phyloP scores from a whole-genome alignment of 1,140 invertebrate species.

The Schmidtea mediterranea region DNA sequence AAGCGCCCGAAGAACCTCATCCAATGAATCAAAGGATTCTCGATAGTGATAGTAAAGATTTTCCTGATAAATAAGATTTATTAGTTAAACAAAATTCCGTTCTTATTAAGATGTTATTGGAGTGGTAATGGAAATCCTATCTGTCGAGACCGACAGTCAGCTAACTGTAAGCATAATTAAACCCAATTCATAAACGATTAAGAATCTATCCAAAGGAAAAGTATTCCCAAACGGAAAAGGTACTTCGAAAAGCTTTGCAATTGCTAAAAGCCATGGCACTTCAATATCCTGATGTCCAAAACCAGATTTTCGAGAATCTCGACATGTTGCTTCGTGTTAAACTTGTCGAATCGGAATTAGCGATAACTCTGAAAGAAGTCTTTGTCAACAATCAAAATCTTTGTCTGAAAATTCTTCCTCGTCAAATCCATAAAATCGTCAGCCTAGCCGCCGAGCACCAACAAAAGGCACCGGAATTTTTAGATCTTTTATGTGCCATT shows the following conservation, averaged over 20 bases:
- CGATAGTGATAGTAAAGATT: slow-evolving; percentile 20
- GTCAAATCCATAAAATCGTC: slow-evolving; percentile 10
- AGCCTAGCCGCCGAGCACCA: slow-evolving; percentile 6
- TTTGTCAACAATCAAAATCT: slow-evolving; percentile 9
- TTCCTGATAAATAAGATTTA: not conserved
- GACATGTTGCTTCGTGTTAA: slow-evolving; percentile 15
- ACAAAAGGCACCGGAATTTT: slow-evolving; percentile 10
- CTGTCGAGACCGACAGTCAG: slow-evolving; percentile 19
- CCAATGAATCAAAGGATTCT: slow-evolving; percentile 25
- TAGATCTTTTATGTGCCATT: slow-evolving; percentile 9
- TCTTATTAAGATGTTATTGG: slow-evolving; percentile 15
- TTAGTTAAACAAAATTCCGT: not conserved
- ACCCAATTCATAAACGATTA: not conserved
- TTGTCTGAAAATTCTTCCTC: slow-evolving; percentile 9
- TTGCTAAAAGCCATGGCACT: slow-evolving; percentile 15
- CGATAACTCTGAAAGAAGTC: slow-evolving; percentile 10
- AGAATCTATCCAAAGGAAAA: slow-evolving; percentile 9
- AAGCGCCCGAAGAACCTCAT: slow-evolving; percentile 16
- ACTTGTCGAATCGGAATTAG: slow-evolving; percentile 15
- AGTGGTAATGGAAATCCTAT: slow-evolving; percentile 18
- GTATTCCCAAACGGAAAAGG: slow-evolving; percentile 11
- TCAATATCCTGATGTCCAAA: slow-evolving; percentile 6
- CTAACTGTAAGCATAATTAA: slow-evolving; percentile 13
- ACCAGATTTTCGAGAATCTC: not conserved
- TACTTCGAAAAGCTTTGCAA: slow-evolving; percentile 15